Base-by-base conservation (phyloP, 1,140 invertebrate species). In the Pinna nobilis region DNA sequence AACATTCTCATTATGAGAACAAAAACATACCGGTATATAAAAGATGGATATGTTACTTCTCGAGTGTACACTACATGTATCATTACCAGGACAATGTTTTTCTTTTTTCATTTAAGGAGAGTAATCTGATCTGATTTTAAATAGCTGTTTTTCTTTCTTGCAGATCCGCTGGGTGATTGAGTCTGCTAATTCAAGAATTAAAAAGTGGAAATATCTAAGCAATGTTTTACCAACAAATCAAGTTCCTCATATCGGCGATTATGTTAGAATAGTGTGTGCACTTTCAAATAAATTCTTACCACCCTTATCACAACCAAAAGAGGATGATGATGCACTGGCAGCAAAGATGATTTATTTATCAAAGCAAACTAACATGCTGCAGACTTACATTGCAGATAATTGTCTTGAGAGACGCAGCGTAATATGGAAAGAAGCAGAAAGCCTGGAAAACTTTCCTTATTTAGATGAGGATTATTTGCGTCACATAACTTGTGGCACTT, bases 151-250 rank as follows among this genome's bases (percentile, higher is more conserved):
- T 11, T 28, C 33, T 39, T 49, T n/a, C 30, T 65, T 65, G 30
- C 59, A 76, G 74, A 51, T 72, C 18, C 50, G 74, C 35, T 78
- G 71, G 67, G 67, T 78, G 4, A 63, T 74, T 20, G 71, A 74
- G 41, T 70, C 71, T 20, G 71, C 67, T 25, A 74, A 78, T 66
- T 60, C 76, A 6, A 59, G 70, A 47, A 70, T 78, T n/a, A 72
- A 77, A 23, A 44, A 39, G 13, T 73, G 66, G 37, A 72, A 73
- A 53, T 77, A 49, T 23, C 47, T 72, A 30, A 50, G 18, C 15
- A 47, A 50, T 65, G 33, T 49, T 30, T 13, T 68, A 15, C 51
- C 66, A 3, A 68, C 35, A 25, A 59, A 41, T 25, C 51, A 59
- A 30, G 47, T 59, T 1, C 33, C 44, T 33, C 47, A 55, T 35